These are phyloP conservation scores for Malacosoma neustria DNA, from an alignment of 2,888 invertebrate species.

Conservation along the genomic window DNA sequence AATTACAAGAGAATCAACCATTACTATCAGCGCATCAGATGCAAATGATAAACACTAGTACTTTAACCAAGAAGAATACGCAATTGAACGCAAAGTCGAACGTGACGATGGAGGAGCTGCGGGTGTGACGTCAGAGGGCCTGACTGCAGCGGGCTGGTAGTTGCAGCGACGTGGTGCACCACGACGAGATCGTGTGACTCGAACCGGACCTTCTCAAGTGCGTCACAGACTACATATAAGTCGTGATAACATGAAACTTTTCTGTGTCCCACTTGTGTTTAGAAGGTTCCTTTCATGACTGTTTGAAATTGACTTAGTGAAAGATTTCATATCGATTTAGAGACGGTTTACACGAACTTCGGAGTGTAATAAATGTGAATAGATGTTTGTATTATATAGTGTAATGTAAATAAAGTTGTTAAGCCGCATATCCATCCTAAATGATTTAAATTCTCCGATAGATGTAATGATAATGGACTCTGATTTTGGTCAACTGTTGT, in stretches of 20 bases:
- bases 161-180: constrained; percentile 66
- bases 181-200: constrained; percentile 71
- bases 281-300: constrained; percentile 17
- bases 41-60: constrained; percentile 85
- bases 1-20: constrained; percentile 79
- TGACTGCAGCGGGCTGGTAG: constrained; percentile 73
- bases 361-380: constrained; percentile 29
- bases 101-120: constrained; percentile 84
- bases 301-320: neutral
- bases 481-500: neutral
- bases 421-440: constrained; percentile 67
- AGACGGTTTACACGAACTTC: neutral
- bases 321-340: neutral
- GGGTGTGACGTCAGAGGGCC: constrained; percentile 85
- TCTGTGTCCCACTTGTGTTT: constrained; percentile 22
- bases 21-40: constrained; percentile 84
- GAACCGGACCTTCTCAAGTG: constrained; percentile 71
- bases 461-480: neutral
- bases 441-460: constrained; percentile 35
- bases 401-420: constrained; percentile 44
- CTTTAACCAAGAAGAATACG: constrained; percentile 84
- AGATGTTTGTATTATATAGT: constrained; percentile 34
- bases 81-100: constrained; percentile 77
- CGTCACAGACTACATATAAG: constrained; percentile 58
- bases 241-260: constrained; percentile 9